Evolutionary conservation across 2,797 vertebrate species (phyloP).

Genomic region (Microctenopoma stevenorrisi): DNA sequence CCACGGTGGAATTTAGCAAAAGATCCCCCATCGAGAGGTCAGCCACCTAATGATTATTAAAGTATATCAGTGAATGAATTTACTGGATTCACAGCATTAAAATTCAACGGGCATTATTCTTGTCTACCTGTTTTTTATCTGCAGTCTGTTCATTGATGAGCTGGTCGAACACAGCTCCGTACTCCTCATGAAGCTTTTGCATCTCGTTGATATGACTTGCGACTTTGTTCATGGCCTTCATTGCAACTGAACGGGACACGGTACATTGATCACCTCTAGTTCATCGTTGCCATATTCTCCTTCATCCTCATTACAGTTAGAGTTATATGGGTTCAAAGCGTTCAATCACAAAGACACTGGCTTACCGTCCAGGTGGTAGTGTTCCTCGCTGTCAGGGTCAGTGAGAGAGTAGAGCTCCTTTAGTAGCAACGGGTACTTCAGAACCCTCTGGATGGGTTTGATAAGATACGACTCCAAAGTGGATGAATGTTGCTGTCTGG

Average conservation of each 20-base stretch:
- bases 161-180: slow-evolving; percentile 95
- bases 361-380: slow-evolving; percentile 95
- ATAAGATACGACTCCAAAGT: slow-evolving; percentile 98
- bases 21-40: slow-evolving; percentile 97
- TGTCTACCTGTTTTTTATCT: slow-evolving; percentile 91
- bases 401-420: slow-evolving; percentile 93
- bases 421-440: slow-evolving; percentile 95
- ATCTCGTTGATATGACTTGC: slow-evolving; percentile 99
- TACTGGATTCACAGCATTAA: neutral
- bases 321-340: neutral
- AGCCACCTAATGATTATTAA: slow-evolving; percentile 65
- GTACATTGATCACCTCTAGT: neutral
- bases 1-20: slow-evolving; percentile 89
- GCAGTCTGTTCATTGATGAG: slow-evolving; percentile 94
- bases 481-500: slow-evolving; percentile 92
- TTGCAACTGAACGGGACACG: slow-evolving; percentile 83
- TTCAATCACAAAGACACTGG: neutral
- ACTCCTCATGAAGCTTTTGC: slow-evolving; percentile 98
- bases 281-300: neutral
- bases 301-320: neutral
- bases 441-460: slow-evolving; percentile 97
- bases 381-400: slow-evolving; percentile 93
- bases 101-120: neutral
- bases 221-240: slow-evolving; percentile 99
- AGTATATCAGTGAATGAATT: neutral